Conservation (phyloP, 2,888 invertebrate species). For the Belgica antarctica region DNA sequence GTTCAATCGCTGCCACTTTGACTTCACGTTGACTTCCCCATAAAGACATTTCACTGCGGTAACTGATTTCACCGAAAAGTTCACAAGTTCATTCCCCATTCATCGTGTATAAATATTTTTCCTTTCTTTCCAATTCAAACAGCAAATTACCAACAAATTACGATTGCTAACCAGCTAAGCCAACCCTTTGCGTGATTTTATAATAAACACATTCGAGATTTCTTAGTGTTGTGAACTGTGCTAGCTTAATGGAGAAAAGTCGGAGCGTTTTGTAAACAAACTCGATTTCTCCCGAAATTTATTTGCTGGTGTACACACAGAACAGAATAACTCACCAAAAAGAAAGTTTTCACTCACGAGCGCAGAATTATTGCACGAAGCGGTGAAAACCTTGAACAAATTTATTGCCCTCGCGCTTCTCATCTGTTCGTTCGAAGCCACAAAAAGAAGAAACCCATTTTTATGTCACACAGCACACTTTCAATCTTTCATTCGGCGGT, state of each 20-base stretch:
- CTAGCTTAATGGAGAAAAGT: conserved; percentile 21
- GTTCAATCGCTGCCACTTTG: no score
- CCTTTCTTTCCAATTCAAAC: background rate
- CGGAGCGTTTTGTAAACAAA: background rate
- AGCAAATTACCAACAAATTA: background rate
- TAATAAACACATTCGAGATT: conserved; percentile 23
- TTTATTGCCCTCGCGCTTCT: conserved; percentile 22
- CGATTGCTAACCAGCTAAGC: background rate
- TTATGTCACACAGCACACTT: conserved; percentile 20
- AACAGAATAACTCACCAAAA: background rate
- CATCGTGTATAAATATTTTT: background rate
- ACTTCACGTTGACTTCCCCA: no score
- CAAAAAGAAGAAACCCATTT: background rate
- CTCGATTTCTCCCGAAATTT: background rate
- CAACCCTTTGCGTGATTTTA: conserved; percentile 32
- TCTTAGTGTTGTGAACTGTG: background rate
- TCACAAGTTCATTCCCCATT: conserved; percentile 22
- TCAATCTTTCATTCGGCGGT: background rate
- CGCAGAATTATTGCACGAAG: background rate
- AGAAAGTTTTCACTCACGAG: background rate
- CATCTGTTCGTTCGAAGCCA: conserved; percentile 15
- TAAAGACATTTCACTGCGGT: background rate
- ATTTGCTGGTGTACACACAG: conserved; percentile 2
- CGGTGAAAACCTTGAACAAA: conserved; percentile 27
- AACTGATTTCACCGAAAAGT: conserved; percentile 8